Conservation (phyloP, 1,140 invertebrate genomes). For the Lepidostoma basale region DNA sequence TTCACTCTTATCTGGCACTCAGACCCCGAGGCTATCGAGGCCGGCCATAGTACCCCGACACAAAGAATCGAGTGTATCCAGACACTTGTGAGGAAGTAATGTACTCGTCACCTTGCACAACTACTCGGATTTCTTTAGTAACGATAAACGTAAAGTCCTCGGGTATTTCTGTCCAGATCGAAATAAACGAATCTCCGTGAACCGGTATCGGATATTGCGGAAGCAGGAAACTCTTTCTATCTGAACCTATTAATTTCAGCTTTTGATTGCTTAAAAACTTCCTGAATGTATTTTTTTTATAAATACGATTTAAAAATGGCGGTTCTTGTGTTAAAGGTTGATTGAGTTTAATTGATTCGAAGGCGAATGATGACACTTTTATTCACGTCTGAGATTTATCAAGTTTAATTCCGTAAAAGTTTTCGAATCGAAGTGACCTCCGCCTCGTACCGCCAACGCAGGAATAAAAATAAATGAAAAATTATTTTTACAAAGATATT, state of each 20-base stretch:
- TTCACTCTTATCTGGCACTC: conserved; percentile 12
- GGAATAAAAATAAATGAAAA: neutral
- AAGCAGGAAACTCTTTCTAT: conserved; percentile 7
- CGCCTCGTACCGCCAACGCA: neutral
- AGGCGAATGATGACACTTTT: too few relatives aligned
- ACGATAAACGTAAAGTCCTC: conserved; percentile 16
- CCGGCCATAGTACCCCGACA: neutral
- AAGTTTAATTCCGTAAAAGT: too few relatives aligned
- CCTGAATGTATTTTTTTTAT: conserved; percentile 6
- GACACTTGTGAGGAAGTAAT: conserved; percentile 1
- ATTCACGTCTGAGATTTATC: too few relatives aligned
- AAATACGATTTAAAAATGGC: too few relatives aligned
- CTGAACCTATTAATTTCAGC: neutral
- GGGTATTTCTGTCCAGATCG: neutral
- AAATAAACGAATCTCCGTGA: conserved; percentile 16
- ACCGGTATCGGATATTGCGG: conserved; percentile 16
- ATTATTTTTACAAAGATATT: conserved; percentile 13
- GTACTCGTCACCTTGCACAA: neutral
- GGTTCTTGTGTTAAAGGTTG: too few relatives aligned
- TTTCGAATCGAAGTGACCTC: neutral
- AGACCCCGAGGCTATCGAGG: neutral
- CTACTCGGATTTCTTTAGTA: too few relatives aligned
- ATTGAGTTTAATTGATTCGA: too few relatives aligned
- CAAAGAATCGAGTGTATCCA: too few relatives aligned
- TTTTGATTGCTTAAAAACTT: conserved; percentile 4